phyloP scores from a whole-genome alignment of 2,888 invertebrate genomes.

The Cephus rjabovi region DNA sequence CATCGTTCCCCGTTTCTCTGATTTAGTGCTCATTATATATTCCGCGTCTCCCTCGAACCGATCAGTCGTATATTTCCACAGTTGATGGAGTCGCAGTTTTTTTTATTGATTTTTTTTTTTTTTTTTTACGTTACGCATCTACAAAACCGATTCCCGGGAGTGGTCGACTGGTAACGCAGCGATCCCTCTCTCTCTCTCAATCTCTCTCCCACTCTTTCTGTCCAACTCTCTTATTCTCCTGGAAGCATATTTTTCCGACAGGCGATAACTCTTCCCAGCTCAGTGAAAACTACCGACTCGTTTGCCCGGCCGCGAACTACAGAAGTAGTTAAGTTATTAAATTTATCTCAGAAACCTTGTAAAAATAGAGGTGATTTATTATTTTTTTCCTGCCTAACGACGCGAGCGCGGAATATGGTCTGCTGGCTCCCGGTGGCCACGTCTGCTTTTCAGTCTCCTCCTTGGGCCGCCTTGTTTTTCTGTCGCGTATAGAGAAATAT shows the following conservation, averaged over 20 bases:
- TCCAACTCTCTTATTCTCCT: conserved; percentile 7
- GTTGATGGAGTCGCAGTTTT: background rate
- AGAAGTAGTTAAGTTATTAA: conserved; percentile 55
- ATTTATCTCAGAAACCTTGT: conserved; percentile 53
- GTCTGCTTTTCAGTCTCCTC: no score
- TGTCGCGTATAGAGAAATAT: background rate
- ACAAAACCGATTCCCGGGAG: no score
- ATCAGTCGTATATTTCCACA: no score
- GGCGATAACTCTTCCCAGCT: conserved; percentile 27
- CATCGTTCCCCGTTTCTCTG: no score
- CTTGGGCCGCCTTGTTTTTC: background rate
- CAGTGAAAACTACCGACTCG: conserved; percentile 26
- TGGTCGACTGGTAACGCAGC: no score
- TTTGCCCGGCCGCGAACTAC: conserved; percentile 27
- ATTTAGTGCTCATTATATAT: no score
- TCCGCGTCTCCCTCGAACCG: no score
- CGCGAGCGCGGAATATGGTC: conserved; percentile 57
- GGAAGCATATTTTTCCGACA: conserved; percentile 13
- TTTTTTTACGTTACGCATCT: no score
- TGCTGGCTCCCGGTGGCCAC: conserved; percentile 11
- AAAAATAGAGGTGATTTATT: conserved; percentile 60
- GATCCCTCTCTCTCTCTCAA: background rate
- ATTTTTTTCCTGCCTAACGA: conserved; percentile 62
- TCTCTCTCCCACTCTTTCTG: background rate
- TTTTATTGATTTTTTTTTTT: background rate